Conservation (phyloP, 2,888 invertebrate genomes). For the Cynaeus angustus region DNA sequence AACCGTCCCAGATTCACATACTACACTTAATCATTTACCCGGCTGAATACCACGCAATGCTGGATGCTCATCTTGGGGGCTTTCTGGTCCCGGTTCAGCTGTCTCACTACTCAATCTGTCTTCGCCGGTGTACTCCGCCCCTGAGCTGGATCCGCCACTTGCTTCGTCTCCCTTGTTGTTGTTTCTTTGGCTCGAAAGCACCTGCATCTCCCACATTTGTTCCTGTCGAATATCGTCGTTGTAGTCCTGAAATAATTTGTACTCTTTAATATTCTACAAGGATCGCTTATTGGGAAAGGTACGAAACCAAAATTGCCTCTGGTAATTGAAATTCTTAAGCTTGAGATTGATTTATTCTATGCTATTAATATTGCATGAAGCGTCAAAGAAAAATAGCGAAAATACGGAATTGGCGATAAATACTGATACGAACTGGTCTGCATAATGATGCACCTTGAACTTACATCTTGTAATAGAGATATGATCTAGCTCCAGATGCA, state of each 20-base stretch:
- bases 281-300: conserved; percentile 25
- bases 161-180: conserved; percentile 65
- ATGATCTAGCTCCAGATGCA: no score
- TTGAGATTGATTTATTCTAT: conserved; percentile 18
- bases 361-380: conserved; percentile 29
- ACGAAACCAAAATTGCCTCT: conserved; percentile 32
- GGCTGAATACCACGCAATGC: conserved; percentile 77
- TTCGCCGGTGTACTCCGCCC: conserved; percentile 68
- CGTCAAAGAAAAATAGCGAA: conserved; percentile 16
- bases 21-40: conserved; percentile 52
- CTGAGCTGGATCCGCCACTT: conserved; percentile 61
- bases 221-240: conserved; percentile 94
- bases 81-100: conserved; percentile 67
- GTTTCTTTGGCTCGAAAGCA: conserved; percentile 77
- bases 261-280: conserved; percentile 38
- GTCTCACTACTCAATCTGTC: conserved; percentile 72
- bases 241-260: conserved; percentile 80
- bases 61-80: conserved; percentile 75
- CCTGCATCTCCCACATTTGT: conserved; percentile 90
- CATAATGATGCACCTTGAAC: neutral
- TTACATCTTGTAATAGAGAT: no score
- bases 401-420: neutral
- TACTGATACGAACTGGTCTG: neutral
- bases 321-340: conserved; percentile 36
- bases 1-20: no score